Evolutionary conservation across 2,113 vertebrate species (phyloP), one percentile per base, ranked within the genome.

Genomic region (Aspiorhynchus laticeps): DNA sequence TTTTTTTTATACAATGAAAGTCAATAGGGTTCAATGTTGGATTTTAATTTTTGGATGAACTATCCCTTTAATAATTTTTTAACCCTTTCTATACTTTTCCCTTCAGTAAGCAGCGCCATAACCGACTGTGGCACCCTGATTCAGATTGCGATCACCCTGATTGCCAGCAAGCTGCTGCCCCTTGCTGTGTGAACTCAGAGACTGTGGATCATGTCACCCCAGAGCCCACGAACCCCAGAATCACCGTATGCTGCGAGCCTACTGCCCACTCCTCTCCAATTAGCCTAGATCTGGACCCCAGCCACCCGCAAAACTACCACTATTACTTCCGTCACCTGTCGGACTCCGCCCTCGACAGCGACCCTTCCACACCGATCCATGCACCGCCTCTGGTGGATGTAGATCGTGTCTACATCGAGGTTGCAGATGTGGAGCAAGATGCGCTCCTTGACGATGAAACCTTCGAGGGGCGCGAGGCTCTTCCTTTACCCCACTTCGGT

Each of bases 51-150:
- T 63, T 85, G 7, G 36, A 1, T 51, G 48, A 51, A 17, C 48
- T 51, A 17, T 67, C 7, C 2, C 0, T 69, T 69, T 9, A 17
- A 53, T 53, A 1, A 1, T 53, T 6, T 69, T 69, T 38, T 36
- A 73, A 73, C 21, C 33, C 19, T 11, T 31, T 17, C 19, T 74
- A 31, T 46, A 26, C 69, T 5, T 89, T 5, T 86, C 73, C 36
- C 77, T 31, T 4, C 90, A 99, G 98, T 92, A 99, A 99, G 91
- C 98, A 99, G 31, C 96, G 97, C n/a, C 98, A 99, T 92, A 99
- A 98, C 85, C 98, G 97, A 88, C 94, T 99, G 1, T 99, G 98
- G 98, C 95, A 95, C 80, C 97, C 97, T 65, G 97, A 95, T 33
- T 71, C 91, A 0, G 93, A 88, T 78, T 93, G 0, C 88, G 89